phyloP scores from a whole-genome alignment of 1,140 invertebrate species.

The Triops longicaudatus region DNA sequence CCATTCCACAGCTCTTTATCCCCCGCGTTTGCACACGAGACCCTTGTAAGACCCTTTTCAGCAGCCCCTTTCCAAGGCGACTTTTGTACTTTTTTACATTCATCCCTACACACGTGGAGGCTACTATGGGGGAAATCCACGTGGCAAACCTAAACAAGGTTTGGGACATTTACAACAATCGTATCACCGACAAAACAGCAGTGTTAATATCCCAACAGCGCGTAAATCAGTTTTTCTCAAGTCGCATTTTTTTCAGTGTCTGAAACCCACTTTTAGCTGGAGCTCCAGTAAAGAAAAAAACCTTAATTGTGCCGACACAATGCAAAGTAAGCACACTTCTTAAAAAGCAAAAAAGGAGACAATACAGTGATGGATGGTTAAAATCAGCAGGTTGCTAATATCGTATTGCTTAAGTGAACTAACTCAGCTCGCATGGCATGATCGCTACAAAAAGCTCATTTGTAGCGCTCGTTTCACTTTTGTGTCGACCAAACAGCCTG shows the following conservation, averaged over 20 bases:
- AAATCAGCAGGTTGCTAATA: slow-evolving; percentile 15
- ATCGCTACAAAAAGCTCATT: slow-evolving; percentile 9
- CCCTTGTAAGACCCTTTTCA: neutral
- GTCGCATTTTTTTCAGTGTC: neutral
- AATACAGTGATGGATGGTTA: slow-evolving; percentile 1
- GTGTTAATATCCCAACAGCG: neutral
- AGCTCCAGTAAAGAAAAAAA: neutral
- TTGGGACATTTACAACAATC: neutral
- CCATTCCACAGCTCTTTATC: neutral
- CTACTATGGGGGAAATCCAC: neutral
- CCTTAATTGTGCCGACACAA: neutral
- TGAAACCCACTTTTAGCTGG: neutral
- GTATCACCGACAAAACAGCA: neutral
- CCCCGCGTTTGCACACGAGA: neutral
- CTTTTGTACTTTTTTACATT: neutral
- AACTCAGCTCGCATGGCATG: slow-evolving; percentile 5
- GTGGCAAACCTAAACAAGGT: neutral
- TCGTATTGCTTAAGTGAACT: slow-evolving; percentile 12
- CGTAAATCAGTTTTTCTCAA: neutral
- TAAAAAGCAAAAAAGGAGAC: neutral
- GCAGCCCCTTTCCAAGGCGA: neutral
- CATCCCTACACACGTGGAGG: neutral
- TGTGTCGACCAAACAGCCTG: neutral
- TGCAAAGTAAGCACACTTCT: neutral
- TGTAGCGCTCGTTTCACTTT: neutral